Base-by-base conservation (phyloP, 2,797 vertebrate genomes). In the Clarias fuscus region DNA sequence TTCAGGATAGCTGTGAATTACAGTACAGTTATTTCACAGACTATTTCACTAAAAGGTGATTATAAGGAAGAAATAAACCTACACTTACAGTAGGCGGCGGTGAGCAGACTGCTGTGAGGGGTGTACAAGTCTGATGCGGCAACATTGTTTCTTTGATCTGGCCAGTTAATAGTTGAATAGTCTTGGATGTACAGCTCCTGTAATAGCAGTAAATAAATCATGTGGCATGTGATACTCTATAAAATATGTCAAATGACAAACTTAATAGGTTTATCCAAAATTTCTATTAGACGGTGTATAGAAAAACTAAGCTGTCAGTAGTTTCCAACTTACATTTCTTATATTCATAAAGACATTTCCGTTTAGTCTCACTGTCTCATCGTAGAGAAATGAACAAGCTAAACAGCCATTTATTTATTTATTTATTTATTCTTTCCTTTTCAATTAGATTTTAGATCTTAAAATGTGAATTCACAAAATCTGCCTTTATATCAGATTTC, bases 181-280 rank as follows among this genome's bases (percentile, higher is more conserved):
- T 99, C 97, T 84, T 99, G 95, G 67, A 98, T 84, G 0, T 99
- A 99, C 43, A 99, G 95, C 91, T 99, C 98, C 98, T 99, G 70
- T 4, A 71, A 78, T 18, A 81, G 22, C 64, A 37, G 33, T 48
- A 5, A n/a, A 15, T 3, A 56, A 71, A 81, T 48, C 4, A 7
- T 27, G 14, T 80, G 10, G 22, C 13, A 40, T 79, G 11, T 37
- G 53, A 77, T 20, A 37, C 37, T 37, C 37, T 37, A 33, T 13
- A 73, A 58, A 58, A 4, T 58, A 33, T 18, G 53, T 20, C n/a
- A 58, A 30, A 77, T 7, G 80, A 67, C 27, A 68, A 86, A 72
- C 18, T 30, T 53, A 37, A 37, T 18, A 3, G 14, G 20, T 30
- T 70, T 18, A 53, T 5, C 15, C 17, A 20, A 53, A 27, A 56